Conservation (phyloP, 2,888 invertebrate species). For the Callyntrura sp. region DNA sequence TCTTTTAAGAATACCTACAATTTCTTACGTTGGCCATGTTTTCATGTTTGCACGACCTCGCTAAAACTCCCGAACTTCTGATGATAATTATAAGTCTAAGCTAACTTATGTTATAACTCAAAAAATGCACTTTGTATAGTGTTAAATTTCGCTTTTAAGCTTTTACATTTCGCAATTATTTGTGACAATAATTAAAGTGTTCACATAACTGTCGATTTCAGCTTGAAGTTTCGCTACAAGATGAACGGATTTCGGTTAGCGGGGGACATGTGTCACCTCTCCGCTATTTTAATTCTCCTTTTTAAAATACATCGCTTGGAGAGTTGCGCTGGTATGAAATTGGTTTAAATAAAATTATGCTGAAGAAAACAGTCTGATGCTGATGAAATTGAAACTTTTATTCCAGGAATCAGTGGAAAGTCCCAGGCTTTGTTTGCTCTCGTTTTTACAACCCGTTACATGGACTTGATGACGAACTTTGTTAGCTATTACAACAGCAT, state of each 20-base stretch:
- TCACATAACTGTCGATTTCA: too few species aligned
- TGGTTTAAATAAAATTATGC: background rate
- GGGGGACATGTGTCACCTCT: slow-evolving; percentile 98
- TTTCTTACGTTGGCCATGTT: too few species aligned
- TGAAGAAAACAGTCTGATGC: background rate
- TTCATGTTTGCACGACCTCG: too few species aligned
- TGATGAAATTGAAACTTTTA: background rate
- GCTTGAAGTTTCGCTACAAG: too few species aligned
- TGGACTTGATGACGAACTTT: slow-evolving; percentile 67
- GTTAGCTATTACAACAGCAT: slow-evolving; percentile 68
- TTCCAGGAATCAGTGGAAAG: slow-evolving; percentile 75
- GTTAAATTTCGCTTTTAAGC: too few species aligned
- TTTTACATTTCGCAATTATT: too few species aligned
- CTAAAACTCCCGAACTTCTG: too few species aligned
- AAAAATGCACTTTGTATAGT: too few species aligned
- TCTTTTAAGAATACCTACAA: too few species aligned
- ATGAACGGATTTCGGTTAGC: slow-evolving; percentile 99
- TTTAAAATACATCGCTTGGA: slow-evolving; percentile 99
- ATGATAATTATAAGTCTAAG: too few species aligned
- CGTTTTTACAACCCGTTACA: slow-evolving; percentile 64
- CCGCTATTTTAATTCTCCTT: slow-evolving; percentile 97
- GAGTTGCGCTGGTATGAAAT: slow-evolving; percentile 94
- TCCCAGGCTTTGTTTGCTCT: slow-evolving; percentile 69
- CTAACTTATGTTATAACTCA: too few species aligned
- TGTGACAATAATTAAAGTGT: too few species aligned